Conservation (phyloP, 2,797 vertebrate genomes). For the Anniella stebbinsi region DNA sequence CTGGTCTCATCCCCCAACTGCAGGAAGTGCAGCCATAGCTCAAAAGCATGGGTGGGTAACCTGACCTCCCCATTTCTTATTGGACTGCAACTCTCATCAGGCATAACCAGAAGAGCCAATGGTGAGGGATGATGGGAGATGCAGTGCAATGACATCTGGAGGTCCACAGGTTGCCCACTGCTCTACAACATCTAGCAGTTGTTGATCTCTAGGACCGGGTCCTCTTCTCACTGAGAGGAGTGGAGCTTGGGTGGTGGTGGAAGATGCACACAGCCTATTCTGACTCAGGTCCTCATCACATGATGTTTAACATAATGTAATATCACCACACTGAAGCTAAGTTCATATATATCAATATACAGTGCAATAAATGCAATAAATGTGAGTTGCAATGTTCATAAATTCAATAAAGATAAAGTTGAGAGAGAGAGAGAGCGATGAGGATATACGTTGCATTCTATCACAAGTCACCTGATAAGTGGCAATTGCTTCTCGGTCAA, state of each 20-base stretch:
- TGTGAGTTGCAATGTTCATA: background rate
- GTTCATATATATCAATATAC: too few relatives aligned
- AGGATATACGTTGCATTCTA: fast-evolving
- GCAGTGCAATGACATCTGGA: too few relatives aligned
- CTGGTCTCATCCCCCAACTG: too few relatives aligned
- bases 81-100: background rate
- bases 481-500: constrained; percentile 91
- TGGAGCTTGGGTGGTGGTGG: too few relatives aligned
- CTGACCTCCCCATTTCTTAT: background rate
- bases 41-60: too few relatives aligned
- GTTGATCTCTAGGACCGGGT: background rate
- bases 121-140: too few relatives aligned
- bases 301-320: background rate
- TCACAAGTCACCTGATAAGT: constrained; percentile 87
- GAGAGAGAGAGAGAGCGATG: background rate
- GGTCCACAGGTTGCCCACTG: too few relatives aligned
- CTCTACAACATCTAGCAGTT: background rate
- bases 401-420: background rate
- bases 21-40: background rate
- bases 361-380: background rate
- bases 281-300: background rate
- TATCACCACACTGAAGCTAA: background rate
- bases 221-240: background rate
- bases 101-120: too few relatives aligned
- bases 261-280: background rate